Evolutionary conservation across 2,797 vertebrate genomes (phyloP).

Genomic region (Sciaenops ocellatus): DNA sequence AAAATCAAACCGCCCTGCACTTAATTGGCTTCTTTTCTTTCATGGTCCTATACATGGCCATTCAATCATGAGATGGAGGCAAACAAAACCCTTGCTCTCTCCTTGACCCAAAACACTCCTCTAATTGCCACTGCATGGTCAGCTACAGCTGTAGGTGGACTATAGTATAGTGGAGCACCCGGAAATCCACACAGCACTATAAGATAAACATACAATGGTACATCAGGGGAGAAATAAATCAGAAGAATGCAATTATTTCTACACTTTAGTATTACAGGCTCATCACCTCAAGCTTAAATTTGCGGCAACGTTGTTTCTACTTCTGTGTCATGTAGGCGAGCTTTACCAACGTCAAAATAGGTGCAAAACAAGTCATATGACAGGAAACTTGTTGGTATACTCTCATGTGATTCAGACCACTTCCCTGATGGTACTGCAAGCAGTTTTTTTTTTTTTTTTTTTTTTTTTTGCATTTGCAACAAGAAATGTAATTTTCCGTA

Average conservation of each 20-base stretch:
- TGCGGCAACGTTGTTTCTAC: neutral
- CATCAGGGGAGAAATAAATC: slow-evolving; percentile 32
- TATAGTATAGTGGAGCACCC: slow-evolving; percentile 53
- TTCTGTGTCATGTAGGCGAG: fast-evolving
- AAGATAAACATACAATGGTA: slow-evolving; percentile 52
- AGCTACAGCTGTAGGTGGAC: slow-evolving; percentile 71
- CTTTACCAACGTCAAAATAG: neutral
- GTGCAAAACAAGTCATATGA: slow-evolving; percentile 17
- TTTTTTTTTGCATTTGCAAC: neutral
- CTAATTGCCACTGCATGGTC: slow-evolving; percentile 82
- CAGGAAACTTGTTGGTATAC: slow-evolving; percentile 35
- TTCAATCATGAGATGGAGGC: slow-evolving; percentile 84
- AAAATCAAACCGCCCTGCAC: slow-evolving; percentile 79
- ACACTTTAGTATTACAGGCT: neutral
- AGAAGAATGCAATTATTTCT: slow-evolving; percentile 40
- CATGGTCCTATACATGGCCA: slow-evolving; percentile 79
- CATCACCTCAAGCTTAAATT: neutral
- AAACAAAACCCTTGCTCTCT: slow-evolving; percentile 85
- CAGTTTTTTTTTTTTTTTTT: neutral
- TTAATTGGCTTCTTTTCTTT: slow-evolving; percentile 87
- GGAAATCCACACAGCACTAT: slow-evolving; percentile 33
- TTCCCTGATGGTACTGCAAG: slow-evolving; percentile 33
- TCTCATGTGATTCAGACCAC: slow-evolving; percentile 35
- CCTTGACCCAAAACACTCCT: slow-evolving; percentile 83
- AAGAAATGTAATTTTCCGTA: neutral